Evolutionary conservation across 2,888 invertebrate genomes (phyloP).

Genomic region (Chrysolina americana): DNA sequence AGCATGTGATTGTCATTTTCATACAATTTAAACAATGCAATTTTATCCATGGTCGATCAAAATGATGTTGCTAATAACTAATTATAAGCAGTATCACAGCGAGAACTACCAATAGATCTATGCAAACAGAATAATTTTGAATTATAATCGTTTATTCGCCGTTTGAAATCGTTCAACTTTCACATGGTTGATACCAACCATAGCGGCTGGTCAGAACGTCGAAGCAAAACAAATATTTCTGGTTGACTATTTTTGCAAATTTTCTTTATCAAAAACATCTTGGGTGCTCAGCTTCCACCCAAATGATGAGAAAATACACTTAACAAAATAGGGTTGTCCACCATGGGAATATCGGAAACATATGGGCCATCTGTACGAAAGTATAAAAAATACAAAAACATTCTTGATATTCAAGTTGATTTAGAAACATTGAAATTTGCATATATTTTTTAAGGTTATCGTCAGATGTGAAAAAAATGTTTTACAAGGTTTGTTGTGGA

Average conservation of each 20-base stretch:
- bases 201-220: too few species aligned
- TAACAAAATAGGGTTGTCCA: too few species aligned
- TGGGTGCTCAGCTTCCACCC: too few species aligned
- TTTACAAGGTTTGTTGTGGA: too few species aligned
- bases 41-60: constrained; percentile 57
- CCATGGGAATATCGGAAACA: too few species aligned
- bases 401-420: too few species aligned
- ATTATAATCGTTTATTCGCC: constrained; percentile 37
- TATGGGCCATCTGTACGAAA: too few species aligned
- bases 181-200: not conserved
- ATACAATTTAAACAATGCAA: constrained; percentile 53
- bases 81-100: constrained; percentile 47
- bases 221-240: not conserved
- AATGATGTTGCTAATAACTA: constrained; percentile 49
- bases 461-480: too few species aligned
- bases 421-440: too few species aligned
- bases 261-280: not conserved
- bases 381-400: too few species aligned
- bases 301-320: too few species aligned
- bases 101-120: constrained; percentile 25
- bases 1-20: constrained; percentile 47
- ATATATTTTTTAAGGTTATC: too few species aligned
- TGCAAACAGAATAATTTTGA: constrained; percentile 38
- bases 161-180: constrained; percentile 14
- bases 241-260: not conserved